Evolutionary conservation across 2,113 vertebrate genomes (phyloP), one percentile per base, ranked within the genome.

Genomic region (Gymnobelideus leadbeateri): DNA sequence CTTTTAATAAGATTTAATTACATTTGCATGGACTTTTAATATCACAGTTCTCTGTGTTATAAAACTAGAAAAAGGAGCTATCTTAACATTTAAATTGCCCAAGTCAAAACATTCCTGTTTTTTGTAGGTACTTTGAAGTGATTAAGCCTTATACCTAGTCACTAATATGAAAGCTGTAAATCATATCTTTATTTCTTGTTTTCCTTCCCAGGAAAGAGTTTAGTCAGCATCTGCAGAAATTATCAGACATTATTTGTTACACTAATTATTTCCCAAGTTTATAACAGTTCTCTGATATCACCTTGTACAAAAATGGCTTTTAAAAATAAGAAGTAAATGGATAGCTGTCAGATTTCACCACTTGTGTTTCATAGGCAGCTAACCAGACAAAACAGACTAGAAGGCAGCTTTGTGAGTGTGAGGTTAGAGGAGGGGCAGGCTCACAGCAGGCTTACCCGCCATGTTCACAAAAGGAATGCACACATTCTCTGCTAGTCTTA

Each of bases 401-500:
- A 89, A 93, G n/a, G 47, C 26, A 61, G 46, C n/a, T 51, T 28
- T 49, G 31, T n/a, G 23, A 53, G 3, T 0, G 9, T 54, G 12
- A 0, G 3, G 12, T 24, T 24, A 5, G 54, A 21, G 26, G 31
- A 23, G 1, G 24, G 43, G 25, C 3, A 19, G 57, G 31, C 52
- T 19, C 3, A 19, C 52, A 52, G 1, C 84, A 0, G 23, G 98
- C 99, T 99, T 94, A 99, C 99, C 99, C 98, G 28, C 99, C 99
- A 26, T 99, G 99, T 97, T 99, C 99, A 91, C 99, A 99, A 98
- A 99, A 99, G 4, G 99, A 99, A 98, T 99, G 99, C 92, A 99
- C 98, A 54, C 99, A 99, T 77, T 99, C 99, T 97, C 99, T 98
- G 97, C 99, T 99, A 96, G 99, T 99, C 98, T 99, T 99, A 98